phyloP scores from a whole-genome alignment of 2,888 invertebrate species.

The Plebejus argus region DNA sequence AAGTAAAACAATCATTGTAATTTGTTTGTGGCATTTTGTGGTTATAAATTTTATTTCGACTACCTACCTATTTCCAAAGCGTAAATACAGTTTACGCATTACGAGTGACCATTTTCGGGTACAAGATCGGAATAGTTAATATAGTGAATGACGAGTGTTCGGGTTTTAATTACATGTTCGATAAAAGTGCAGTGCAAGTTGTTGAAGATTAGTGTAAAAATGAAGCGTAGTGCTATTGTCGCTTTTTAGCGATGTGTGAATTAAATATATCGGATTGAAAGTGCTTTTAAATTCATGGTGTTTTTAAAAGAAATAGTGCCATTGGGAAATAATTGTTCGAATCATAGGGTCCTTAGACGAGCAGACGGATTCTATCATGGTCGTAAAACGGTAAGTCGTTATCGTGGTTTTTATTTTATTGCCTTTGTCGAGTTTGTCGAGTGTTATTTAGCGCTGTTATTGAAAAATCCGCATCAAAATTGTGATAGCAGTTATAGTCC shows the following conservation, averaged over 20 bases:
- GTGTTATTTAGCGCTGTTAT: not conserved
- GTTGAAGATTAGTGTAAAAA: conserved; percentile 64
- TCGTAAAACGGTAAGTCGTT: conserved; percentile 78
- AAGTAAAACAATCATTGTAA: conserved; percentile 53
- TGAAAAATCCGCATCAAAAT: not conserved
- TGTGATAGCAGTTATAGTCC: not conserved
- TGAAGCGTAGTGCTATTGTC: conserved; percentile 71
- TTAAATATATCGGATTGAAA: conserved; percentile 70
- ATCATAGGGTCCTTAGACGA: conserved; percentile 81
- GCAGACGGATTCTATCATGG: conserved; percentile 81
- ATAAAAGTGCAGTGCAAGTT: conserved; percentile 68
- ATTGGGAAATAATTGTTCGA: conserved; percentile 72
- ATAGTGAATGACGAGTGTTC: conserved; percentile 8
- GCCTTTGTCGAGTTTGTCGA: not conserved
- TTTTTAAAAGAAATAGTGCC: conserved; percentile 68
- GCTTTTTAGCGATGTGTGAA: conserved; percentile 78
- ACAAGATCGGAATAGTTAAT: not conserved
- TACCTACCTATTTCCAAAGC: not conserved
- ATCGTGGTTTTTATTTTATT: conserved; percentile 42
- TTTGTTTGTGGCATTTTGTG: conserved; percentile 53
- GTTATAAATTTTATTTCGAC: conserved; percentile 3
- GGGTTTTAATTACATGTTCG: conserved; percentile 52
- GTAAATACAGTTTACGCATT: not conserved
- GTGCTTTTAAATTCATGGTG: conserved; percentile 78
- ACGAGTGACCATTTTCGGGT: not conserved